Evolutionary conservation across 2,888 invertebrate species (phyloP), one percentile per base, ranked within the genome.

Genomic region (Carabus problematicus): DNA sequence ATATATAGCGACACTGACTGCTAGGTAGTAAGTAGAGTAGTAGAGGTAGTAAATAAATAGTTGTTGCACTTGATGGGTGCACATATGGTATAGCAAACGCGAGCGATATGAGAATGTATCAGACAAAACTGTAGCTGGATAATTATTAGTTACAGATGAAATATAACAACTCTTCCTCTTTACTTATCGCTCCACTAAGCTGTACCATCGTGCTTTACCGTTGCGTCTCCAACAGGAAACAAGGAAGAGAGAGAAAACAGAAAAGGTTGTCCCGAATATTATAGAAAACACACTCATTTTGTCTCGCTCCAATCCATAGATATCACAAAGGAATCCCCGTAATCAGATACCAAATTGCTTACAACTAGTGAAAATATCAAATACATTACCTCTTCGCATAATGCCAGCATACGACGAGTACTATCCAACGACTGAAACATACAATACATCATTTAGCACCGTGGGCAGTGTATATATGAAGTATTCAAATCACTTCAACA

Each of bases 401-500:
- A 87, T 76, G 90, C 87, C 86, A 95, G 87, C 95, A 95, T 95
- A 77, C 95, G 93, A 79, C 95, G 87, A 73, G 95, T 95, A 79
- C 94, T 93, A 82, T 95, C 94, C 88, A 95, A 82, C 62, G 95
- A 95, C 95, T 93, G 88, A 80, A 91, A 92, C 79, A 81, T 72
- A 77, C 74, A 76, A 73, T 41, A 41, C 41, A 62, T 62, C 52
- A 62, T 39, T 62, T 12, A 40, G 16, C 40, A 9, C n/a, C 1
- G 16, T 62, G 18, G 47, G 49, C 62, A 49, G 43, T n/a, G n/a
- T 12, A 14, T 8, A 9, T 52, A 9, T 16, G 3, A 18, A 11
- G 19, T 16, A 52, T 3, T 52, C 52, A 47, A 47, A 14, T 11
- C 47, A 47, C 16, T 47, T 47, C n/a, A 47, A 47, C 47, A 14